phyloP scores from a whole-genome alignment of 1,140 invertebrate species.

The Chlorops oryzae region DNA sequence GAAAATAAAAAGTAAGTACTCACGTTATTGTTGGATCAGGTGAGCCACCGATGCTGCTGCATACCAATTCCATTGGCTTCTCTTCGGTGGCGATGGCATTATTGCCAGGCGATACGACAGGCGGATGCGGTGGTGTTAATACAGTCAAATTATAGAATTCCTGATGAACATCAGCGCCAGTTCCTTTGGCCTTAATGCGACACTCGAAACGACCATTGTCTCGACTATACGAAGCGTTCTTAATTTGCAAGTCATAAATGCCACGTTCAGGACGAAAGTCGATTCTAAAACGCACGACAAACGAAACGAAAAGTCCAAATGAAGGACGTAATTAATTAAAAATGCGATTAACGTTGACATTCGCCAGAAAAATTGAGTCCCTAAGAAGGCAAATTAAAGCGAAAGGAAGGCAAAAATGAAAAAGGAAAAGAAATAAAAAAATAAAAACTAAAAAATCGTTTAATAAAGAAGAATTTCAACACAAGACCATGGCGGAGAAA shows the following conservation, averaged over 20 bases:
- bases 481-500: too few species aligned
- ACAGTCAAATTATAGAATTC: constrained; percentile 80
- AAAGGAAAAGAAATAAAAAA: not conserved
- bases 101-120: constrained; percentile 64
- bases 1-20: constrained; percentile 30
- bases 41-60: constrained; percentile 78
- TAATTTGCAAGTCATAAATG: constrained; percentile 80
- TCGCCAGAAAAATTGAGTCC: not conserved
- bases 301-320: constrained; percentile 6
- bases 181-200: constrained; percentile 75
- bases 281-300: constrained; percentile 53
- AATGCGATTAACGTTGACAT: not conserved
- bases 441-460: not conserved
- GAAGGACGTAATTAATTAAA: not conserved
- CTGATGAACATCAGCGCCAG: constrained; percentile 73
- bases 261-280: constrained; percentile 71
- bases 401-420: not conserved
- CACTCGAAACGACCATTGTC: constrained; percentile 91
- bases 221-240: constrained; percentile 77
- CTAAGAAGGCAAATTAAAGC: constrained; percentile 6
- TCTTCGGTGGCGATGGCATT: constrained; percentile 72
- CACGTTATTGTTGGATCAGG: constrained; percentile 78
- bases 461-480: too few species aligned
- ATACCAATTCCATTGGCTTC: constrained; percentile 67
- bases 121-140: constrained; percentile 72